Evolutionary conservation across 2,888 invertebrate genomes (phyloP), one percentile per base, ranked within the genome.

Genomic region (Athalia cordata): DNA sequence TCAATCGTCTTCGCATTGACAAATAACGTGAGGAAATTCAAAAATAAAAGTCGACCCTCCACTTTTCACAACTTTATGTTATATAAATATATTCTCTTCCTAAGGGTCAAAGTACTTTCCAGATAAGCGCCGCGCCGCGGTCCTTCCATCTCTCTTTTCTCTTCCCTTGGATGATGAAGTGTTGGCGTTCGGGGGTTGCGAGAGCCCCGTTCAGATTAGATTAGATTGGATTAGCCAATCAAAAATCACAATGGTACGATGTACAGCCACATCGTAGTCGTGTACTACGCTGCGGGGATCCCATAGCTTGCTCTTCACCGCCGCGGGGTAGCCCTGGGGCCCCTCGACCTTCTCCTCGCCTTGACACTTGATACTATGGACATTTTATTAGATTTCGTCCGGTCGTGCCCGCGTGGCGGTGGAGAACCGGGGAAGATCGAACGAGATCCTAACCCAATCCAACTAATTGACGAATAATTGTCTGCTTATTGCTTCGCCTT

Each of bases 171-270:
- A 81, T 80, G 80, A 78, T 76, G 80, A 80, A 80, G 81, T 78
- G 79, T 81, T 81, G 81, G 78, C 74, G 74, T 43, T 82, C 83
- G 83, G 66, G 68, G 77, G 50, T n/a, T 11, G 50, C 8, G 55
- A 5, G 75, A 65, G 52, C 59, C 78, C 45, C 65, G 78, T 61
- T 81, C 83, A 86, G 89, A 90, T 90, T 89, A 88, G 89, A 90
- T 90, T 89, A 89, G 88, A 86, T 85, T 84, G 87, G 89, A 90
- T 89, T 89, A 89, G 88, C 88, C 90, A 90, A 90, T 90, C 89
- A 89, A 89, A 90, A 89, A 88, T 88, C 89, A 88, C 89, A 89
- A 89, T 88, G 85, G 86, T 86, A 83, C 80, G 74, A 59, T 72
- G 11, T 62, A 29, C 8, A 13, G 61, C 62, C 43, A 13, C 57